Evolutionary conservation across 1,140 invertebrate species (phyloP), one percentile per base, ranked within the genome.

Genomic region (Drosophila ogumai): DNA sequence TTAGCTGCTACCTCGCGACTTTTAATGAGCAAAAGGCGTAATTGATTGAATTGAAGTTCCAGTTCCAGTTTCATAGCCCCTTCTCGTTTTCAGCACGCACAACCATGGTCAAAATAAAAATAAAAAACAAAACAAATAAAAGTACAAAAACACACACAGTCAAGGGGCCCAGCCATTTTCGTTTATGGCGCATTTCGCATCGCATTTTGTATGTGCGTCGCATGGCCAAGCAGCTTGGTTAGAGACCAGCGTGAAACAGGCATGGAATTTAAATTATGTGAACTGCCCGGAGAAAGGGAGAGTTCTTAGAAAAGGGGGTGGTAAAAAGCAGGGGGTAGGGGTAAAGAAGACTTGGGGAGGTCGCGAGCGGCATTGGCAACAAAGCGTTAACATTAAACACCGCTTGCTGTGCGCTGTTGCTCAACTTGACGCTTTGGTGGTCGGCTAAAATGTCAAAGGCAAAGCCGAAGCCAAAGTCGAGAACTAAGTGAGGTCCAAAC

Each of bases 1-100:
- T 3, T 46, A 36, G 28, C 25, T 72, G 67, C n/a, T 40, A 5
- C 36, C 56, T n/a, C 54, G 54, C 77, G 50, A 47, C 61, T 77
- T 82, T 82, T 82, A 58, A 74, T 77, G 79, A 77, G 67, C 79
- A 82, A 77, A 68, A 77, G 74, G 74, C 74, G 79, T 78, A 81
- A 82, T 82, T 82, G 79, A 82, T 82, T 82, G 58, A 82, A 82
- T 82, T 82, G 66, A 82, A 77, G 61, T 77, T 82, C 34, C 79
- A 77, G 61, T 77, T 82, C n/a, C 79, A 66, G 60, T 81, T 75
- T 43, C 49, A 54, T 12, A 19, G 0, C 49, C 34, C 34, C 32
- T 15, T 36, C 52, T 38, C 32, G 36, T 40, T 58, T 57, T 41
- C 28, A 57, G 41, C 44, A 60, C 31, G 32, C 63, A 74, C 40